Conservation (phyloP, 2,888 invertebrate genomes). For the Chymomyza caudatula region DNA sequence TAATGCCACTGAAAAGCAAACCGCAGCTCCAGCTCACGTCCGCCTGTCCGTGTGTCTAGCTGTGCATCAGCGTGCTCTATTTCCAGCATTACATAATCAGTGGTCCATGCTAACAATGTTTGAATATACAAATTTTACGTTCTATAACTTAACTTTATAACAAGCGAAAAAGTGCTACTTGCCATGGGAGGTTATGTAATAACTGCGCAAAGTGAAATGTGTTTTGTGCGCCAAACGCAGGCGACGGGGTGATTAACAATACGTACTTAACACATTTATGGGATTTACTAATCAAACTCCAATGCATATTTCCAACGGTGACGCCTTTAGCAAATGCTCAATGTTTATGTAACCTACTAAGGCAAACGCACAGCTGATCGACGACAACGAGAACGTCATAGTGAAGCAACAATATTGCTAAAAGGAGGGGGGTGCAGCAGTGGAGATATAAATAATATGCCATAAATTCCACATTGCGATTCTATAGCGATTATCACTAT, state of each 20-base stretch:
- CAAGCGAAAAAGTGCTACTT: slow-evolving; percentile 19
- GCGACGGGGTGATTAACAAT: background rate
- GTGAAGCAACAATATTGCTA: background rate
- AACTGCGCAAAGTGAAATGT: slow-evolving; percentile 40
- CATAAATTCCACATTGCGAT: background rate
- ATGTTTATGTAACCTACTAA: slow-evolving; percentile 47
- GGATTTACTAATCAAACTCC: background rate
- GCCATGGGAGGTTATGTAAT: slow-evolving; percentile 62
- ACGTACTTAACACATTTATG: slow-evolving; percentile 28
- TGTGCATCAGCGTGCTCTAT: background rate
- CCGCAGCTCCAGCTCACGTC: slow-evolving; percentile 32
- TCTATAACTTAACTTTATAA: background rate
- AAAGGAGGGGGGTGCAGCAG: background rate
- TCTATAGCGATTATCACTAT: background rate
- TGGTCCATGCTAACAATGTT: background rate
- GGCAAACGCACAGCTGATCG: slow-evolving; percentile 44
- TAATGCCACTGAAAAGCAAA: slow-evolving; percentile 31
- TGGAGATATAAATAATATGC: background rate
- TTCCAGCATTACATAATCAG: slow-evolving; percentile 49
- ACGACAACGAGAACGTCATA: slow-evolving; percentile 5
- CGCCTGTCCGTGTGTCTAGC: slow-evolving; percentile 8
- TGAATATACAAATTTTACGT: background rate
- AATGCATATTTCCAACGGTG: background rate
- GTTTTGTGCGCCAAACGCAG: slow-evolving; percentile 11
- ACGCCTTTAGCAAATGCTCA: background rate